Conservation (phyloP, 2,797 vertebrate genomes). For the Lithobates sylvaticus region DNA sequence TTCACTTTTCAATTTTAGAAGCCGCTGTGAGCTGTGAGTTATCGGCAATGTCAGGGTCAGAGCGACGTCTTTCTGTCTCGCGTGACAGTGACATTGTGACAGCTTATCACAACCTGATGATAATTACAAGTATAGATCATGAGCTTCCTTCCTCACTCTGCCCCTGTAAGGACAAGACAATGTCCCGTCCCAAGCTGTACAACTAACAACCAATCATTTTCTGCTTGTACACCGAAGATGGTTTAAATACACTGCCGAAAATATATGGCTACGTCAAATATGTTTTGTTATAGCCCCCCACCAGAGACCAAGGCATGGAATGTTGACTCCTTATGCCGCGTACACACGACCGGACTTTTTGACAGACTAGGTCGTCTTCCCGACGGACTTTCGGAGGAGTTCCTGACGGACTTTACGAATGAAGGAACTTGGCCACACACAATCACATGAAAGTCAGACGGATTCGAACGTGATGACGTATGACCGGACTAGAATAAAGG, state of each 20-base stretch:
- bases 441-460: too few species aligned
- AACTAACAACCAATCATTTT: background rate
- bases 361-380: too few species aligned
- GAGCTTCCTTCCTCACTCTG: background rate
- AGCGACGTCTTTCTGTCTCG: background rate
- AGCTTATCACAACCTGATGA: background rate
- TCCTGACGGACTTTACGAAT: too few species aligned
- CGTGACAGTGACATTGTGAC: constrained; percentile 12
- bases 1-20: background rate
- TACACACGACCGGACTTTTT: too few species aligned
- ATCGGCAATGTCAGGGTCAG: background rate
- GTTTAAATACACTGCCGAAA: background rate
- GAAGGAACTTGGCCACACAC: too few species aligned
- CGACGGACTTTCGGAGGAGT: too few species aligned
- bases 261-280: background rate
- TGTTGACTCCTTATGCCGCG: too few species aligned
- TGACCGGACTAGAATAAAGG: too few species aligned
- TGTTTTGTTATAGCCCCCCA: background rate
- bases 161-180: background rate
- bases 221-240: background rate
- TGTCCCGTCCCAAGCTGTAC: background rate
- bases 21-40: background rate
- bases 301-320: background rate
- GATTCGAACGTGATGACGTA: too few species aligned
- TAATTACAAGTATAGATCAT: constrained; percentile 36